A percentile compares a stretch with the other conserved stretches of the same genome.
Evolutionary conservation across 2,888 invertebrate genomes (phyloP).

Genomic region (Lymantria dispar): DNA sequence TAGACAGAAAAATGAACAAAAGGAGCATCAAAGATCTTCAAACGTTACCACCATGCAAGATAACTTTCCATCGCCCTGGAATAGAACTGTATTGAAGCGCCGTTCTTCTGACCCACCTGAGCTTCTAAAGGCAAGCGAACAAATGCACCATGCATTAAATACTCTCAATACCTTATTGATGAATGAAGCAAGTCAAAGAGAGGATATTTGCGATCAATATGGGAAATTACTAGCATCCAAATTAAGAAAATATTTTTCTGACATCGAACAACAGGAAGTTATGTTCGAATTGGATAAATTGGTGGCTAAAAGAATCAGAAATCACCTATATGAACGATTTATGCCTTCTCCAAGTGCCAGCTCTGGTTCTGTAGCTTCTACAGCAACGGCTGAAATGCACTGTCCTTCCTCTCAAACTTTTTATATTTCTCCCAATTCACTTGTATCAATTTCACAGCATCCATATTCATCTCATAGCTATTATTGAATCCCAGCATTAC

Average conservation of each 20-base stretch:
- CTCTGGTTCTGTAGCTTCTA: too few species aligned
- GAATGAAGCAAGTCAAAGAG: neutral
- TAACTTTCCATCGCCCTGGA: too few species aligned
- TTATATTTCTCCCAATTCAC: too few species aligned
- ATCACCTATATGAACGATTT: too few species aligned
- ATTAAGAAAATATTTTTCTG: neutral
- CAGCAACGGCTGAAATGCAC: too few species aligned
- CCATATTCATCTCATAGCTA: too few species aligned
- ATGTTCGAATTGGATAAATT: neutral
- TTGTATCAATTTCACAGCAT: too few species aligned
- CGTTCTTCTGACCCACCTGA: too few species aligned
- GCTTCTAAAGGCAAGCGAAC: neutral
- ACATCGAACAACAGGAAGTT: neutral
- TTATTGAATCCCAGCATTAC: too few species aligned
- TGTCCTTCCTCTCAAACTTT: too few species aligned
- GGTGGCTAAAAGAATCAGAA: neutral
- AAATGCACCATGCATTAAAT: neutral
- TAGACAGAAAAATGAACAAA: neutral
- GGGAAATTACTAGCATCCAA: neutral
- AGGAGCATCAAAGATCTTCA: neutral
- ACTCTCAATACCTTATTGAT: neutral
- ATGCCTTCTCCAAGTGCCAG: too few species aligned
- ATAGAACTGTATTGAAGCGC: too few species aligned
- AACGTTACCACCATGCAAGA: neutral
- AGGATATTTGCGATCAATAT: neutral